Evolutionary conservation across 2,113 vertebrate species (phyloP).

Genomic region (Misgurnus mizolepis): DNA sequence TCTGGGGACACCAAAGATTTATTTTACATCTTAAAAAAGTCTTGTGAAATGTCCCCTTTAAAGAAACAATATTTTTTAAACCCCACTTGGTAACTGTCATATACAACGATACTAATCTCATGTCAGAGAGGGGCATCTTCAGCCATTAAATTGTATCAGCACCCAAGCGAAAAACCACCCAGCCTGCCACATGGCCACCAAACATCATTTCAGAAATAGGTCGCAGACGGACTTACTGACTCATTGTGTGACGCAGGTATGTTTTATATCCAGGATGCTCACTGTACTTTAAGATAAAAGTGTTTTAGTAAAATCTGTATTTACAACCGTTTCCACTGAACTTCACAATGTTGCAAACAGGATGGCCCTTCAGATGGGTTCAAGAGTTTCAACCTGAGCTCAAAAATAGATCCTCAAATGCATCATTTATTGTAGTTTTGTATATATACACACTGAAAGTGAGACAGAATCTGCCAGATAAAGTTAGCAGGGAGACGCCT

Average conservation of each 20-base stretch:
- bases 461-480: constrained; percentile 71
- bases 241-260: constrained; percentile 16
- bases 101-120: constrained; percentile 28
- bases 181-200: constrained; percentile 33
- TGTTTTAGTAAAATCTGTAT: constrained; percentile 46
- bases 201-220: constrained; percentile 34
- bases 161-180: constrained; percentile 13
- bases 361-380: constrained; percentile 43
- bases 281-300: constrained; percentile 39
- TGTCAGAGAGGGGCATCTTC: constrained; percentile 33
- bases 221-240: neutral
- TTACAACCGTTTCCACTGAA: constrained; percentile 31
- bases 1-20: too few relatives aligned
- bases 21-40: too few relatives aligned
- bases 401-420: constrained; percentile 56
- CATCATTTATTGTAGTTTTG: constrained; percentile 42
- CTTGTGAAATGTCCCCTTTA: too few relatives aligned
- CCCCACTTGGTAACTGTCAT: constrained; percentile 53
- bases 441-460: constrained; percentile 54
- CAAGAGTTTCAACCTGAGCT: constrained; percentile 46
- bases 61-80: constrained; percentile 44
- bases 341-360: constrained; percentile 50
- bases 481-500: constrained; percentile 73
- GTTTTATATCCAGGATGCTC: constrained; percentile 41
- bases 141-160: constrained; percentile 38